Evolutionary conservation across 30 jellyfish, hydroid and myxozoan species (phyloP).

Genomic region (Haliclystus octoradiatus): DNA sequence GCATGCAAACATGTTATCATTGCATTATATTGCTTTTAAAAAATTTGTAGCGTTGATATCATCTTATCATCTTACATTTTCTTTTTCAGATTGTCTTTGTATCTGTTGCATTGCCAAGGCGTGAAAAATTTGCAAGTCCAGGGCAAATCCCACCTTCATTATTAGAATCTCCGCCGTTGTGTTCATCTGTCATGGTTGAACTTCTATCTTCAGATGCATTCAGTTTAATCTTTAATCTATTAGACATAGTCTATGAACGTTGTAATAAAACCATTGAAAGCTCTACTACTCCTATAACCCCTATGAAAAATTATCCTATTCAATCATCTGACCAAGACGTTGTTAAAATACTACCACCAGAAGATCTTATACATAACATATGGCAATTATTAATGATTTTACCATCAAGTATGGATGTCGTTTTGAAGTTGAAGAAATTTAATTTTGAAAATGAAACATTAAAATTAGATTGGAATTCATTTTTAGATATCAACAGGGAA

Average conservation of each 20-base stretch:
- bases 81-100: constrained; percentile 69
- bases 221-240: constrained; percentile 43
- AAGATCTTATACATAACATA: constrained; percentile 50
- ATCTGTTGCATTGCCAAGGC: constrained; percentile 74
- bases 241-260: constrained; percentile 49
- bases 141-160: constrained; percentile 79
- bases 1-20: too few species aligned
- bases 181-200: constrained; percentile 90
- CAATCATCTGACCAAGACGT: constrained; percentile 7
- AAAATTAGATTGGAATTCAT: constrained; percentile 30
- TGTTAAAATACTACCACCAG: constrained; percentile 36
- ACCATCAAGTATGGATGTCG: constrained; percentile 65
- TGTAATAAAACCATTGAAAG: neutral
- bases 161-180: constrained; percentile 74
- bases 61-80: too few species aligned
- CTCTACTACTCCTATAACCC: neutral
- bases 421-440: constrained; percentile 16
- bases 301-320: neutral
- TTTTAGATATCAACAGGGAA: constrained; percentile 51
- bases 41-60: too few species aligned
- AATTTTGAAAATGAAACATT: constrained; percentile 4
- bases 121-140: constrained; percentile 47
- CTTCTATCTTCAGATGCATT: constrained; percentile 53
- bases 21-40: neutral
- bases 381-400: constrained; percentile 86